Base-by-base conservation (phyloP, 2,888 invertebrate genomes). In the Agrypnus murinus region DNA sequence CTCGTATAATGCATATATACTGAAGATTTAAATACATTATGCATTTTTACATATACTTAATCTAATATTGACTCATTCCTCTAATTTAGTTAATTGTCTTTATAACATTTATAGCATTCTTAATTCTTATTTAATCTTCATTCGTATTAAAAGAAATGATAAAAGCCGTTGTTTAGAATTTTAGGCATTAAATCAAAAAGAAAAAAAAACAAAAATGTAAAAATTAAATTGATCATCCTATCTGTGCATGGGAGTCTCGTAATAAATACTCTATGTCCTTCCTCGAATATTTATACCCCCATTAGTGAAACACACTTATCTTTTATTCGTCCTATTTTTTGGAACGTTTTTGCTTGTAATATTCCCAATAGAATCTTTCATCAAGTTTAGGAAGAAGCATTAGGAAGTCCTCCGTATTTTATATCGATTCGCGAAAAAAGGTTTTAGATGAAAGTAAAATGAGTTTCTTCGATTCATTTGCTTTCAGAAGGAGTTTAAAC, bases 391-490 rank as follows among this genome's bases (percentile, higher is more conserved):
- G 19, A 17, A 45, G 14, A 31, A 34, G 46, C 36, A 46, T 62
- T 48, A 62, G 34, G n/a, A n/a, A n/a, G 46, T 48, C 48, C 31
- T 32, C 36, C 8, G 25, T 34, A 17, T 48, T 48, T 53, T 15
- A 34, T 36, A 36, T 62, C 62, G 62, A 62, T 62, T 62, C 48
- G 25, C n/a, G 19, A 32, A 12, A 46, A 53, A 34, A 53, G 14
- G 55, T 15, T 36, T 19, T 19, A 62, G 38, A 48, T 62, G 62
- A 62, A 62, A 48, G 62, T 62, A 45, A 62, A 62, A 48, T 62
- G 62, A 62, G 48, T 48, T 38, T 38, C 48, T 48, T 19, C 36
- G 62, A 62, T 48, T 62, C 48, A 48, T 48, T 62, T 48, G 48
- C 19, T 62, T 48, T 48, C 14, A 15, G 36, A 55, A 55, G 12